Evolutionary conservation across 2,797 vertebrate species (phyloP), one percentile per base, ranked within the genome.

Genomic region (Chelonia mydas): DNA sequence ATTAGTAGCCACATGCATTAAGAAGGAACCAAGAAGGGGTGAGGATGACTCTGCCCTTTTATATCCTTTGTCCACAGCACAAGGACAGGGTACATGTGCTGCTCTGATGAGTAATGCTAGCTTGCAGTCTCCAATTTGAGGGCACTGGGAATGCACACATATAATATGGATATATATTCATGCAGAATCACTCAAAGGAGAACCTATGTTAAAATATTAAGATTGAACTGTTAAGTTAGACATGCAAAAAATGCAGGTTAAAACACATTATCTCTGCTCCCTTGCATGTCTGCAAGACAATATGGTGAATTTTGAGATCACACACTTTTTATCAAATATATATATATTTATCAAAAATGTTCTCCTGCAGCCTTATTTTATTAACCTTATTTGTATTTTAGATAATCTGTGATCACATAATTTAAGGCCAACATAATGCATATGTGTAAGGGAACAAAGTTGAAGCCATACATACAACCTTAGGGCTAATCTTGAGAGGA

Each of bases 261-360:
- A 81, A 68, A 54, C 27, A 37, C 9, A 68, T 27, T 19, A 68
- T 37, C n/a, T 53, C 28, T 16, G 25, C 11, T 11, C 25, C 37
- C 31, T 12, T 54, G 17, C 54, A 21, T 33, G 23, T 33, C 19
- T 72, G 10, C 7, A 72, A 11, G 5, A 31, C n/a, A 81, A 54
- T 49, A 72, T 8, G 23, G 31, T 41, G 11, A 16, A 49, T 54
- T 49, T 47, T 1, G 28, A 88, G 59, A 72, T 74, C 23, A 11
- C 2, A 0, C 3, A 2, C 11, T 72, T 45, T 12, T 23, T 82
- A 55, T 59, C 45, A 51, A 86, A 83, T 25, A 16, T 31, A 45
- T 23, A 11, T 41, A 41, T 5, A 41, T 41, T 41, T 41, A 41
- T 41, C 21, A 81, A 3, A 4, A 0, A 4, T 1, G 1, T 1